Percentiles rank a stretch among this genome's conserved stretches.
phyloP scores from a whole-genome alignment of 2,888 invertebrate genomes.

The Mongoloraphidia duomilia region DNA sequence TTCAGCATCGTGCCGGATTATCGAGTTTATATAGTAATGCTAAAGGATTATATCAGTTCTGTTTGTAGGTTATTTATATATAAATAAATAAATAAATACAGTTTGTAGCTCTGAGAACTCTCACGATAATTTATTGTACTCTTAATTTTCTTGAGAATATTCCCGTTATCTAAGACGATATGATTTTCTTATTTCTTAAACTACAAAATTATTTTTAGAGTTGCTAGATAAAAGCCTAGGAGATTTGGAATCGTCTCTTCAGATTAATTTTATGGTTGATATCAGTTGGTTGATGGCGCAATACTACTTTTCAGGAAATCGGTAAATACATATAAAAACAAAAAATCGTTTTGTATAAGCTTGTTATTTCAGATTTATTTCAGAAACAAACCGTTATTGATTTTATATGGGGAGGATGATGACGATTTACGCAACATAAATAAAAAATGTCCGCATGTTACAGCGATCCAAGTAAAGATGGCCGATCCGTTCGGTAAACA shows the following conservation, averaged over 20 bases:
- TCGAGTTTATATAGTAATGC: no score
- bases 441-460: conserved; percentile 44
- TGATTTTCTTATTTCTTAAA: no score
- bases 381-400: conserved; percentile 53
- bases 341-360: conserved; percentile 3
- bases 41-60: no score
- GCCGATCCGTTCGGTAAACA: conserved; percentile 72
- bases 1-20: no score
- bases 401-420: conserved; percentile 65
- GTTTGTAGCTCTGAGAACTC: no score
- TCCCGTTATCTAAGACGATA: neutral
- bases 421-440: conserved; percentile 33
- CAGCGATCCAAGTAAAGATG: conserved; percentile 52
- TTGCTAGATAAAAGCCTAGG: conserved; percentile 67
- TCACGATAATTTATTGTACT: no score
- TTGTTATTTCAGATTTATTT: conserved; percentile 17
- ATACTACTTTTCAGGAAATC: conserved; percentile 61
- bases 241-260: conserved; percentile 55
- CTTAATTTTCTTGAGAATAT: no score
- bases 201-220: conserved; percentile 34
- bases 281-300: conserved; percentile 78
- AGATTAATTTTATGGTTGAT: conserved; percentile 90
- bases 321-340: conserved; percentile 29
- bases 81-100: no score
- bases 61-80: no score